These are phyloP conservation scores for Caenorhabditis tropicalis DNA, from an alignment of 1,140 invertebrate genomes.

Conservation along the genomic window DNA sequence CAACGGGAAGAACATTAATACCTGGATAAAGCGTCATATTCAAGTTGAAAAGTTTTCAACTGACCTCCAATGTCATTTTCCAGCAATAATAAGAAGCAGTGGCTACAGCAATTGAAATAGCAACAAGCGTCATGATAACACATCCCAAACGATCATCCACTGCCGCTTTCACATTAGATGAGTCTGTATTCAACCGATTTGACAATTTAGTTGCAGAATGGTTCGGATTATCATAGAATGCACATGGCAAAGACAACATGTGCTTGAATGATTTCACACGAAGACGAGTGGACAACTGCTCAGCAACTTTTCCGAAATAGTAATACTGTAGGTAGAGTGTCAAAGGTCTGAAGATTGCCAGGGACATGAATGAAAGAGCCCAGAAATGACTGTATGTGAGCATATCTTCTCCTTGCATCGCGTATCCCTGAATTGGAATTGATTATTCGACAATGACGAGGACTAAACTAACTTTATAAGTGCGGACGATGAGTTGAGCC, in stretches of 20 bases:
- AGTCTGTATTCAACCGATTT: conserved; percentile 74
- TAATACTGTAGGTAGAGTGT: conserved; percentile 56
- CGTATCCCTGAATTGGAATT: conserved; percentile 58
- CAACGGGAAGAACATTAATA: background rate
- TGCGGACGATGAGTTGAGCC: conserved; percentile 59
- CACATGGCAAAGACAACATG: conserved; percentile 74
- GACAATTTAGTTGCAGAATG: conserved; percentile 74
- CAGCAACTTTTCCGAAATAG: conserved; percentile 71
- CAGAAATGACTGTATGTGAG: conserved; percentile 61
- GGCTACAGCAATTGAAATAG: background rate
- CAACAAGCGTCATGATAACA: background rate
- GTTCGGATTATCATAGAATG: conserved; percentile 74
- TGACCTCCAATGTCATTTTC: conserved; percentile 15
- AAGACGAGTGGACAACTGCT: conserved; percentile 73
- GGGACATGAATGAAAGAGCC: conserved; percentile 63
- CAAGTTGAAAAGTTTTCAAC: too few species aligned
- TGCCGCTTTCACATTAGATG: conserved; percentile 68
- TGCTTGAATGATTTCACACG: conserved; percentile 73
- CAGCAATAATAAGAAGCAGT: background rate
- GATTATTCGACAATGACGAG: background rate
- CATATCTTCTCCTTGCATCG: conserved; percentile 38
- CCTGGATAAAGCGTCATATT: too few species aligned
- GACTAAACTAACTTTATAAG: conserved; percentile 51
- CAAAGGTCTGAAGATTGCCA: conserved; percentile 45
- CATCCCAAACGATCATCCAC: conserved; percentile 21